phyloP scores from a whole-genome alignment of 1,140 invertebrate genomes.

The Lanistes nyassanus region DNA sequence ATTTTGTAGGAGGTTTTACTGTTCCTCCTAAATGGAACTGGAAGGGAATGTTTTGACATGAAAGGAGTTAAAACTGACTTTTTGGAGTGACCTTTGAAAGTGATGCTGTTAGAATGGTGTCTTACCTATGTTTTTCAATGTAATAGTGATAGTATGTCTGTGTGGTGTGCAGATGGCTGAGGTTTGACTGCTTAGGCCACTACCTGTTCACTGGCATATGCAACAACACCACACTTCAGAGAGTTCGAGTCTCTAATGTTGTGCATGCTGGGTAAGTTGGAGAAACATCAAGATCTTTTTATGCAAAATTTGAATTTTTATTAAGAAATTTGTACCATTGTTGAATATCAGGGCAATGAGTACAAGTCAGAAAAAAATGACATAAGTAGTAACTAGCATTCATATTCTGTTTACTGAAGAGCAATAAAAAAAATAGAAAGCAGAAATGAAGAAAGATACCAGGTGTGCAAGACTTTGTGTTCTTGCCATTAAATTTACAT shows the following conservation, averaged over 20 bases:
- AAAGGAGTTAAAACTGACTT: too few relatives aligned
- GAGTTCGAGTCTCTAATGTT: constrained; percentile 33
- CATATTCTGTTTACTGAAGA: too few relatives aligned
- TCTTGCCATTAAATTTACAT: too few relatives aligned
- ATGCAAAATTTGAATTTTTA: constrained; percentile 1
- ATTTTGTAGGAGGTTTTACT: not conserved
- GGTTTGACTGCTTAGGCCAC: constrained; percentile 84
- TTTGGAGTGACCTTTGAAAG: not conserved
- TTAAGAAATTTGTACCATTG: not conserved
- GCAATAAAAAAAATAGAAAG: too few relatives aligned
- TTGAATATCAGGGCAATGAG: not conserved
- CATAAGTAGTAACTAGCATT: too few relatives aligned
- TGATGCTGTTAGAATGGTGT: not conserved
- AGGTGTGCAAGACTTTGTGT: too few relatives aligned
- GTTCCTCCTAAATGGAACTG: not conserved
- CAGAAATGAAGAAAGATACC: too few relatives aligned
- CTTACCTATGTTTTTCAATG: constrained; percentile 9
- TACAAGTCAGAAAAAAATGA: too few relatives aligned
- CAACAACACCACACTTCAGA: constrained; percentile 68
- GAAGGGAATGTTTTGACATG: too few relatives aligned
- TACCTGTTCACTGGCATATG: constrained; percentile 88
- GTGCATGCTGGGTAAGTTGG: constrained; percentile 38
- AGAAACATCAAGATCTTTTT: not conserved
- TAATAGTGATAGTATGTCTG: not conserved
- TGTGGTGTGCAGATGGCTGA: constrained; percentile 77